phyloP scores from a whole-genome alignment of 2,797 vertebrate genomes.

The Pipistrellus pipistrellus region DNA sequence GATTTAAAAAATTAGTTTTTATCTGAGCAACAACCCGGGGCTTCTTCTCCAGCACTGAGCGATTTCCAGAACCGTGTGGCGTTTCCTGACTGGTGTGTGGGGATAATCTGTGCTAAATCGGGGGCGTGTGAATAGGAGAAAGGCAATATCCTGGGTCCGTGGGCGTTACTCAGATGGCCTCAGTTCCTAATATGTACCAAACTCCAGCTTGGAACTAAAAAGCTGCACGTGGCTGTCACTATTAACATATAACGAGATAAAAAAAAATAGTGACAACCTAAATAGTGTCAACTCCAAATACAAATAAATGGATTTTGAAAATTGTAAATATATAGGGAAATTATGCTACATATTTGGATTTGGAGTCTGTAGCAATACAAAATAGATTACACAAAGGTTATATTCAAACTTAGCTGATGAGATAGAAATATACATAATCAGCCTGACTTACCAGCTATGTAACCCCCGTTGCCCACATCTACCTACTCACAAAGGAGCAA shows the following conservation, averaged over 20 bases:
- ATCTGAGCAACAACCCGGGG: not conserved
- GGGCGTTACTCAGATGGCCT: not conserved
- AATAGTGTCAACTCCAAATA: not conserved
- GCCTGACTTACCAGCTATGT: not conserved
- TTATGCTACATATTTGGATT: not conserved
- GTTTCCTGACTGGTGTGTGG: not conserved
- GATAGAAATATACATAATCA: not conserved
- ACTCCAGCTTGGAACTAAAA: not conserved
- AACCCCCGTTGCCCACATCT: not conserved
- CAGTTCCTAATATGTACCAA: constrained; percentile 3
- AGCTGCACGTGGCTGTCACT: not conserved
- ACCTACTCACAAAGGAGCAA: not conserved
- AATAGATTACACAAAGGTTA: not conserved
- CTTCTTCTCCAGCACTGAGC: not conserved
- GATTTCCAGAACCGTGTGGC: not conserved
- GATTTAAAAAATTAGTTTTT: constrained; percentile 46
- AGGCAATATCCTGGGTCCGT: not conserved
- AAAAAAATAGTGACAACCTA: not conserved
- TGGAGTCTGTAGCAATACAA: not conserved
- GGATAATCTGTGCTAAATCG: not conserved
- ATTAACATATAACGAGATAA: not conserved
- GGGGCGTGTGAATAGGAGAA: not conserved
- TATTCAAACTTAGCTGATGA: not conserved
- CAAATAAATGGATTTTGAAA: not conserved
- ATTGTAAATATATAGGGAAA: not conserved